Evolutionary conservation across 2,797 vertebrate genomes (phyloP).

Genomic region (Denticeps clupeoides): DNA sequence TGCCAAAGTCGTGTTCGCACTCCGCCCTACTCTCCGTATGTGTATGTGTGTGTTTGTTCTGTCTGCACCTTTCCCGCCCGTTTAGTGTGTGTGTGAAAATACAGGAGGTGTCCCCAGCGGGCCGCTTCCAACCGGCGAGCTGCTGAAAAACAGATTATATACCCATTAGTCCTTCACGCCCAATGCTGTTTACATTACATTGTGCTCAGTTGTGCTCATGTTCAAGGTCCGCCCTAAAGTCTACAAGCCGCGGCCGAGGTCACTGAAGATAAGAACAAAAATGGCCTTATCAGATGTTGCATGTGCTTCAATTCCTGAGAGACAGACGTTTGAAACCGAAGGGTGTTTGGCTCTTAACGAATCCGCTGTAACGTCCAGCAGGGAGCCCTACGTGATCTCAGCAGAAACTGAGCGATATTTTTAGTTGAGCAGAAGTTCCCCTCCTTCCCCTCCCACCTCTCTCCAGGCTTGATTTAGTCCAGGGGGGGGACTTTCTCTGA

Average conservation of each 20-base stretch:
- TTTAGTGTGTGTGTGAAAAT: constrained; percentile 5
- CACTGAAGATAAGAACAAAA: background rate
- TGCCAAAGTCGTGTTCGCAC: constrained; percentile 15
- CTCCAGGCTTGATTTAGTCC: background rate
- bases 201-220: too few relatives aligned
- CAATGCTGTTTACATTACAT: too few relatives aligned
- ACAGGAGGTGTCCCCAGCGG: too few relatives aligned
- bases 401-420: too few relatives aligned
- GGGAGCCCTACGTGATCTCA: too few relatives aligned
- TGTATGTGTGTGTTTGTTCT: background rate
- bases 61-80: constrained; percentile 5
- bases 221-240: too few relatives aligned
- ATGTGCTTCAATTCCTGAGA: constrained; percentile 24
- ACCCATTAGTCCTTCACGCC: too few relatives aligned
- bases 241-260: background rate
- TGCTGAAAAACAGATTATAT: too few relatives aligned
- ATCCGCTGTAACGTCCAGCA: background rate
- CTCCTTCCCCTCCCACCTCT: too few relatives aligned
- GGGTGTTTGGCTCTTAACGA: background rate
- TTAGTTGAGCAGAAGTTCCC: too few relatives aligned
- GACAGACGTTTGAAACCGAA: too few relatives aligned
- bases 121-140: too few relatives aligned
- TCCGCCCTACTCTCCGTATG: constrained; percentile 5
- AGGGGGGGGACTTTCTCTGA: background rate
- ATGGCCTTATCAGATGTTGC: constrained; percentile 12